phyloP scores from a whole-genome alignment of 1,140 invertebrate genomes.

The Drosophila hydei region DNA sequence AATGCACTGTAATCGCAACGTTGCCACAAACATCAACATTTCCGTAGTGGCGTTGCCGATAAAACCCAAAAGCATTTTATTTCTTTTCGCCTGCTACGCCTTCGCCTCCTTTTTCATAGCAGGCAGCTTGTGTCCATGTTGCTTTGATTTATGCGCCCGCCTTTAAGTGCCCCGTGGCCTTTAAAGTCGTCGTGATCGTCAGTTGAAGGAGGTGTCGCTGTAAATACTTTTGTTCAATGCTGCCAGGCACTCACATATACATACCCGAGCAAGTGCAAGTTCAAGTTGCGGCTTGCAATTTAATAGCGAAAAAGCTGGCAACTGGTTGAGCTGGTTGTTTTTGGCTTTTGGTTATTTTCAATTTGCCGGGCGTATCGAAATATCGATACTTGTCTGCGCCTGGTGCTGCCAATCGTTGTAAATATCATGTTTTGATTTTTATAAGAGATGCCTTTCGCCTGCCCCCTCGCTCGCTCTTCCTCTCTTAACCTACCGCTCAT shows the following conservation, averaged over 20 bases:
- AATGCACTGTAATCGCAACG: constrained; percentile 41
- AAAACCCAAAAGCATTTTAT: constrained; percentile 33
- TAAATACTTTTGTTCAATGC: constrained; percentile 39
- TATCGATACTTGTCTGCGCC: constrained; percentile 33
- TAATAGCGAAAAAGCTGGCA: constrained; percentile 13
- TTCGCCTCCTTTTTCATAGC: constrained; percentile 15
- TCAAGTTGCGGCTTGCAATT: constrained; percentile 35
- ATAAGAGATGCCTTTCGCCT: not conserved
- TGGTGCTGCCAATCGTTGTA: constrained; percentile 26
- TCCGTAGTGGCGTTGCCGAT: constrained; percentile 57
- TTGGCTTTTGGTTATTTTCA: constrained; percentile 15
- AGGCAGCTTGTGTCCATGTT: constrained; percentile 26
- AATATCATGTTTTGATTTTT: constrained; percentile 37
- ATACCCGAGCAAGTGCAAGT: constrained; percentile 39
- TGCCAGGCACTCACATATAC: constrained; percentile 6
- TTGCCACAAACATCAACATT: constrained; percentile 40
- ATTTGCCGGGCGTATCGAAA: constrained; percentile 25
- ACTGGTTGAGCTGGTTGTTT: constrained; percentile 54
- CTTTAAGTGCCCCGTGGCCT: constrained; percentile 41
- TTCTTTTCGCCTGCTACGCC: not conserved
- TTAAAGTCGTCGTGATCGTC: constrained; percentile 38
- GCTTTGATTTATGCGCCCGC: constrained; percentile 60
- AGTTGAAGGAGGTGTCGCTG: constrained; percentile 44
- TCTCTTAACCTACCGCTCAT: not conserved
- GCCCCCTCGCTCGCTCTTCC: too few relatives aligned